Conservation (phyloP, 2,797 vertebrate species). For the Capromys pilorides region DNA sequence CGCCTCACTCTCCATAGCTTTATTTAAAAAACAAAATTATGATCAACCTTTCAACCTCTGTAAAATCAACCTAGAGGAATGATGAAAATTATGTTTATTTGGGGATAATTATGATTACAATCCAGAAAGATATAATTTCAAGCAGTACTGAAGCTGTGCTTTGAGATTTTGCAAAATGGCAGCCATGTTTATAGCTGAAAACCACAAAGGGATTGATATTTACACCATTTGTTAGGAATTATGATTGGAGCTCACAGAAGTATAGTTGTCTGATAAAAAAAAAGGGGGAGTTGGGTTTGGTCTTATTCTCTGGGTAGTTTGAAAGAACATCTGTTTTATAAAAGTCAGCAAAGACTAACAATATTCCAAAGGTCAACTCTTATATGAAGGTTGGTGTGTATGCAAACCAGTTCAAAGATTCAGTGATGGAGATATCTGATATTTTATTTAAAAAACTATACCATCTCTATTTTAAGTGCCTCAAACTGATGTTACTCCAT, state of each 20-base stretch:
- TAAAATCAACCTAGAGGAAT: not conserved
- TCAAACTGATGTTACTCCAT: not conserved
- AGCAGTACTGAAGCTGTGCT: not conserved
- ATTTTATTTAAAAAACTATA: not conserved
- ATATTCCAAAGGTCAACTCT: not conserved
- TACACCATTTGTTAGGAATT: not conserved
- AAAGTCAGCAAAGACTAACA: not conserved
- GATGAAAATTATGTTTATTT: not conserved
- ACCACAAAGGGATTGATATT: not conserved
- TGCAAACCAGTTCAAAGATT: not conserved
- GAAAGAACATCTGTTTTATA: not conserved
- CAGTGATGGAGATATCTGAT: not conserved
- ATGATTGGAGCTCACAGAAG: not conserved
- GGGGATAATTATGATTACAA: too few species aligned
- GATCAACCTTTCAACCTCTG: not conserved
- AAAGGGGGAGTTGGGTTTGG: not conserved
- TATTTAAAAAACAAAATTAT: not conserved
- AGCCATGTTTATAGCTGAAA: not conserved
- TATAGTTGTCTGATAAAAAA: not conserved
- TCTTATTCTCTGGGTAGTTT: not conserved
- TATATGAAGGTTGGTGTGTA: not conserved
- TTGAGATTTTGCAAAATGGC: not conserved
- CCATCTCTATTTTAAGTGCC: not conserved
- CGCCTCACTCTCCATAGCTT: not conserved
- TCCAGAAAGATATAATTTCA: not conserved